Evolutionary conservation across 2,113 vertebrate genomes (phyloP), one percentile per base, ranked within the genome.

Genomic region (Microcebus lehilahytsara): DNA sequence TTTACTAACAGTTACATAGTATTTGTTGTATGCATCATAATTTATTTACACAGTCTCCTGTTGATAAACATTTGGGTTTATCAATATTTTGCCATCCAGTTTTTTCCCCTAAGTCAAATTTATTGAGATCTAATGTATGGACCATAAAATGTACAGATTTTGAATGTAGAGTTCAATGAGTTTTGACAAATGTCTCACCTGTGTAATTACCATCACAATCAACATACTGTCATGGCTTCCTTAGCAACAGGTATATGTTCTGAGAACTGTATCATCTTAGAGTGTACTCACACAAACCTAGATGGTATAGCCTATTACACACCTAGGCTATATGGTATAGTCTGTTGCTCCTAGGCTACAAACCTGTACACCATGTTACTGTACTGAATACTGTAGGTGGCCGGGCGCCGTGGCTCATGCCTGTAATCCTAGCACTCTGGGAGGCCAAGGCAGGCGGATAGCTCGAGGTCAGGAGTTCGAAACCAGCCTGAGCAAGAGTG

Each of bases 71-170:
- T 77, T 95, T 85, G 40, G 51, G 16, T 84, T 89, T 85, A 78
- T 25, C 86, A 92, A 56, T 89, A 90, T 79, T 93, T 90, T 89
- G 27, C 84, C 58, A 2, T 58, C 20, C 62, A 51, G 32, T 23
- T 51, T 58, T 64, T 27, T 56, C 16, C 23, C 0, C 9, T 2
- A 78, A 85, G n/a, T 89, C 20, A 93, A 30, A 51, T 89, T 77
- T 64, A 0, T 87, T 85, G 71, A 14, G 9, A 64, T 62, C 17
- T 10, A 79, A 64, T 56, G 8, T 46, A 64, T 13, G 27, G 78
- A 85, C 5, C 85, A 32, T 87, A 77, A 51, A 85, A 80, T 34
- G 5, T 75, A 81, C 25, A 91, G 74, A 94, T 87, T 96, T 94
- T 77, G 17, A 67, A 81, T n/a, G 34, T 58, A 40, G 53, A 85